Evolutionary conservation across 2,888 invertebrate species (phyloP).

Genomic region (Ochropleura leucogaster): DNA sequence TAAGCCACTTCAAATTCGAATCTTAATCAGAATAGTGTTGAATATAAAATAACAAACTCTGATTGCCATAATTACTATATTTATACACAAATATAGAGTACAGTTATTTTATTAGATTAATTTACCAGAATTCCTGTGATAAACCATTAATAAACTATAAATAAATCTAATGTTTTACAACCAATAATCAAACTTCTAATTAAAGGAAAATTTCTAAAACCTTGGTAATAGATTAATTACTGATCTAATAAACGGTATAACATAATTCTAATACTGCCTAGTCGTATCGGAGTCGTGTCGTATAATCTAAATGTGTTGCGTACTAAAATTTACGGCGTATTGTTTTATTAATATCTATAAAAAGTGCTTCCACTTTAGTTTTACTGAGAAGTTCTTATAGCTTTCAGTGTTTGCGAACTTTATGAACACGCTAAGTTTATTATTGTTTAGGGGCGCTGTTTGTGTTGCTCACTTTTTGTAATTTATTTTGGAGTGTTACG

Average conservation of each 20-base stretch:
- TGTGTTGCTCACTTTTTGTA: slow-evolving; percentile 36
- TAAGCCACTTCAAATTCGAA: slow-evolving; percentile 4
- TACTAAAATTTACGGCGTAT: slow-evolving; percentile 85
- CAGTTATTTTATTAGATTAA: slow-evolving; percentile 43
- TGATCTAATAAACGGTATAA: slow-evolving; percentile 50
- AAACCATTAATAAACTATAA: slow-evolving; percentile 35
- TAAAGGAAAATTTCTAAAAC: slow-evolving; percentile 40
- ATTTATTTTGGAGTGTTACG: slow-evolving; percentile 35
- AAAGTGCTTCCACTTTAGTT: slow-evolving; percentile 83
- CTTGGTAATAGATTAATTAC: slow-evolving; percentile 44
- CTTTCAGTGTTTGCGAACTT: slow-evolving; percentile 79
- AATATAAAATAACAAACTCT: slow-evolving; percentile 17
- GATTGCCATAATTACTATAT: slow-evolving; percentile 11
- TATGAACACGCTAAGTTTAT: slow-evolving; percentile 83
- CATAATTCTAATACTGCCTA: slow-evolving; percentile 38
- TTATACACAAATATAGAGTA: slow-evolving; percentile 29
- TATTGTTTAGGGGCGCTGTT: slow-evolving; percentile 54
- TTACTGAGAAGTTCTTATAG: slow-evolving; percentile 79
- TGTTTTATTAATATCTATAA: slow-evolving; percentile 90
- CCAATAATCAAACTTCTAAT: slow-evolving; percentile 53
- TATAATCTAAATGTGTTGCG: slow-evolving; percentile 62
- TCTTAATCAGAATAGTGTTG: not conserved
- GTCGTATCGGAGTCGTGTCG: slow-evolving; percentile 70
- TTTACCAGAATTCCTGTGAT: slow-evolving; percentile 52
- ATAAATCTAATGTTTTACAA: slow-evolving; percentile 50